phyloP scores from a whole-genome alignment of 2,113 vertebrate genomes.

The Pongo abelii region DNA sequence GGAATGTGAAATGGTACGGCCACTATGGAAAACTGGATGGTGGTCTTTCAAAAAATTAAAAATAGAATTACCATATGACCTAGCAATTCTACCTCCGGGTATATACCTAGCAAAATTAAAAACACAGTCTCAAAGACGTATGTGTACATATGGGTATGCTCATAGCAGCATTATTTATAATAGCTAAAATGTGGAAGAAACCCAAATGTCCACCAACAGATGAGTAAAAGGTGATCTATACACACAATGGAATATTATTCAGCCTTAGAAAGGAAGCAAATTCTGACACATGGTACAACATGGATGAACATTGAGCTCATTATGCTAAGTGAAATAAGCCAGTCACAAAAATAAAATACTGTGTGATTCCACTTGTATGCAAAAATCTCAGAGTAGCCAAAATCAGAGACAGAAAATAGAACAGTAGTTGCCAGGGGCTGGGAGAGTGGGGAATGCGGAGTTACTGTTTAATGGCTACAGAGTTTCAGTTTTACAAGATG shows the following conservation, averaged over 20 bases:
- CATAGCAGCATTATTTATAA: not conserved
- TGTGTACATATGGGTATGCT: not conserved
- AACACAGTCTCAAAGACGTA: not conserved
- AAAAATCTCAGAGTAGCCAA: not conserved
- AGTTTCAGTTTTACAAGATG: not conserved
- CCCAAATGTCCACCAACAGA: too few species aligned
- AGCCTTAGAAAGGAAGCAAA: not conserved
- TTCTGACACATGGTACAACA: not conserved
- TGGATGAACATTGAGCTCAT: not conserved
- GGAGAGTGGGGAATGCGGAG: rapidly evolving
- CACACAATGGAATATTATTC: too few species aligned
- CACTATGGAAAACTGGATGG: not conserved
- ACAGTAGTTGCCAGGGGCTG: not conserved
- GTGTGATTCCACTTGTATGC: not conserved
- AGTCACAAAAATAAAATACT: not conserved
- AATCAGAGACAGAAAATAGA: not conserved
- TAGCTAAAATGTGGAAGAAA: not conserved
- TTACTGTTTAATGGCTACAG: too few species aligned
- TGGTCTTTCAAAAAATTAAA: not conserved
- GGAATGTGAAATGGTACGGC: not conserved
- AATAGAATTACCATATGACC: not conserved
- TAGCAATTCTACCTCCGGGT: not conserved
- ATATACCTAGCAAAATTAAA: not conserved
- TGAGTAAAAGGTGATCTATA: not conserved
- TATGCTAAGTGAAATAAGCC: not conserved